Evolutionary conservation across 64 coral and sea anemone species (phyloP).

Genomic region (Pachyseris speciosa): DNA sequence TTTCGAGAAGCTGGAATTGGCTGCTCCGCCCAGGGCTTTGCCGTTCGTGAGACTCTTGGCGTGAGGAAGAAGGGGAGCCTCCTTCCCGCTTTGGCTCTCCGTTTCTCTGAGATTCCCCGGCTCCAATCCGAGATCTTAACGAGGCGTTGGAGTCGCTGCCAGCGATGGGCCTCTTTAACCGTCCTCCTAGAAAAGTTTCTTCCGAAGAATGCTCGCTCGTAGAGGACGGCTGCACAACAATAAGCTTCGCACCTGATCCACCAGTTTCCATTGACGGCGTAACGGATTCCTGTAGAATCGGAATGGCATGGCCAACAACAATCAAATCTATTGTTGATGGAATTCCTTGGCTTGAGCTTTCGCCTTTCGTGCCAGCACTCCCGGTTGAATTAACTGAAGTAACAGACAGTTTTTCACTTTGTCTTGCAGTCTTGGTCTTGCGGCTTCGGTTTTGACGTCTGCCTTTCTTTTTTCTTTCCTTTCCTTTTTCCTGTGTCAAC

Average conservation of each 20-base stretch:
- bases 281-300: background rate
- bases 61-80: background rate
- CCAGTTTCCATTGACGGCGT: background rate
- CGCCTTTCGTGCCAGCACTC: background rate
- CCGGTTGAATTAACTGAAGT: background rate
- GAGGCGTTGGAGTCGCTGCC: background rate
- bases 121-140: background rate
- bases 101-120: background rate
- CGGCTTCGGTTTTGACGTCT: background rate
- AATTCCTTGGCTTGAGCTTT: background rate
- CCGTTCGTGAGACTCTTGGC: background rate
- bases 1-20: conserved; percentile 18
- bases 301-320: background rate
- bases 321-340: background rate
- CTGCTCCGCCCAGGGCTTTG: background rate
- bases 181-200: background rate
- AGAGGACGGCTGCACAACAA: background rate
- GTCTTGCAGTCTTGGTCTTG: background rate
- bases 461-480: background rate
- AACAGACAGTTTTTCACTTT: background rate
- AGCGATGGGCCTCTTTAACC: background rate
- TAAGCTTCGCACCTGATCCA: background rate
- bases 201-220: conserved; percentile 8
- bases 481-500: background rate
- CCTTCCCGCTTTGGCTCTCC: background rate